Evolutionary conservation across 2,888 invertebrate species (phyloP).

Genomic region (Noctua pronuba): DNA sequence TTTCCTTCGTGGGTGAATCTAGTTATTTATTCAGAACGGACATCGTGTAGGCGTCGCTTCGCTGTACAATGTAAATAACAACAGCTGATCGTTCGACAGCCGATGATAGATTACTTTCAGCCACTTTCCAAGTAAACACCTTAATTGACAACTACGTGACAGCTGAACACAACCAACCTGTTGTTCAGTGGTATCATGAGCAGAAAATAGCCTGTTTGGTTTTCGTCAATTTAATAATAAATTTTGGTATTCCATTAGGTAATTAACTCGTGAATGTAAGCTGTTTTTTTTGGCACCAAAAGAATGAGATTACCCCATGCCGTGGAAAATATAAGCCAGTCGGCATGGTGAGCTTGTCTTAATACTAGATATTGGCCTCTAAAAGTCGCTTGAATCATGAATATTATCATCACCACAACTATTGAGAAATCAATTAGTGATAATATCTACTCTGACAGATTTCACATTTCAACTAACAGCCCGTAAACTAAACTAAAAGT

Average conservation of each 20-base stretch:
- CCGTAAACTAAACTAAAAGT: background rate
- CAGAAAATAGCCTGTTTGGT: background rate
- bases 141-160: slow-evolving; percentile 4
- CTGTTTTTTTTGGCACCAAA: background rate
- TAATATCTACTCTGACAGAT: background rate
- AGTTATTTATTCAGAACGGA: slow-evolving; percentile 11
- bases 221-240: background rate
- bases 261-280: background rate
- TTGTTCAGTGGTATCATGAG: background rate
- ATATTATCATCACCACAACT: background rate
- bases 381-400: background rate
- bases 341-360: background rate
- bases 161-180: background rate
- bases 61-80: slow-evolving; percentile 3
- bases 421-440: background rate
- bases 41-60: slow-evolving; percentile 16
- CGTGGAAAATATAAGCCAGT: background rate
- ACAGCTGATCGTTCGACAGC: slow-evolving; percentile 12
- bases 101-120: slow-evolving; percentile 39
- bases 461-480: rapidly evolving
- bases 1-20: background rate
- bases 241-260: background rate
- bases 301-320: background rate
- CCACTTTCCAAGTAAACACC: slow-evolving; percentile 12
- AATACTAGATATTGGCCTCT: background rate